Percentiles rank a stretch among this genome's conserved stretches.
phyloP scores from a whole-genome alignment of 2,888 invertebrate genomes.

The Gastracanthus pulcherrimus region DNA sequence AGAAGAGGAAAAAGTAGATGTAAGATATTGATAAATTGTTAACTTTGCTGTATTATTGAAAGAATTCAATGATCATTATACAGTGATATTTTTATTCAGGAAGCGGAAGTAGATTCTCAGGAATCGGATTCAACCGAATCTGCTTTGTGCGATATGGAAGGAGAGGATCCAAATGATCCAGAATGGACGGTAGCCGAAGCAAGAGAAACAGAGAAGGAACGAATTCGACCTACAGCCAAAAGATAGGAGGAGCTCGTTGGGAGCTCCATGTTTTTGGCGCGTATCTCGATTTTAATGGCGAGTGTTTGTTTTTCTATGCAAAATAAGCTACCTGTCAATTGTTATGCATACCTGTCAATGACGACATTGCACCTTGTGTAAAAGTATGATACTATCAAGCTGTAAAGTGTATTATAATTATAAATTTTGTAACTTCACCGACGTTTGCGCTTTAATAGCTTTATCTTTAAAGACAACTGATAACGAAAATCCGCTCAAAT shows the following conservation, averaged over 20 bases:
- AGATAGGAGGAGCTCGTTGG: constrained; percentile 74
- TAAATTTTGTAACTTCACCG: constrained; percentile 77
- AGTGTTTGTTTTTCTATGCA: constrained; percentile 72
- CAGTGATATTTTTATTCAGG: constrained; percentile 62
- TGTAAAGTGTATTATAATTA: constrained; percentile 78
- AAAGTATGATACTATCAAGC: constrained; percentile 75
- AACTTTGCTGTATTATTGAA: neutral
- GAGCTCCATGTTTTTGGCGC: constrained; percentile 60
- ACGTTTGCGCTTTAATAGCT: constrained; percentile 62
- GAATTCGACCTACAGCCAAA: constrained; percentile 76
- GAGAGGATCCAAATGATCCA: constrained; percentile 90
- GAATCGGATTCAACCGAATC: constrained; percentile 79
- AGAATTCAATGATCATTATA: neutral
- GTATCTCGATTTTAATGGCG: constrained; percentile 59
- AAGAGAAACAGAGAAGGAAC: constrained; percentile 75
- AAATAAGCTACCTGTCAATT: constrained; percentile 67
- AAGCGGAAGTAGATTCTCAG: constrained; percentile 78
- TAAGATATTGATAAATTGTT: constrained; percentile 60
- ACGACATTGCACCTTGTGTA: constrained; percentile 76
- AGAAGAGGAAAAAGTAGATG: constrained; percentile 74
- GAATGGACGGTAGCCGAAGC: constrained; percentile 85
- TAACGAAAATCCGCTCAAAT: constrained; percentile 55
- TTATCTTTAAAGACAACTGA: constrained; percentile 58
- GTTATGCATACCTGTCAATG: constrained; percentile 76
- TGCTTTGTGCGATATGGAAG: constrained; percentile 81